Percentiles rank a stretch among this genome's conserved stretches.
phyloP scores from a whole-genome alignment of 2,113 vertebrate species.

The Irena cyanogastra region DNA sequence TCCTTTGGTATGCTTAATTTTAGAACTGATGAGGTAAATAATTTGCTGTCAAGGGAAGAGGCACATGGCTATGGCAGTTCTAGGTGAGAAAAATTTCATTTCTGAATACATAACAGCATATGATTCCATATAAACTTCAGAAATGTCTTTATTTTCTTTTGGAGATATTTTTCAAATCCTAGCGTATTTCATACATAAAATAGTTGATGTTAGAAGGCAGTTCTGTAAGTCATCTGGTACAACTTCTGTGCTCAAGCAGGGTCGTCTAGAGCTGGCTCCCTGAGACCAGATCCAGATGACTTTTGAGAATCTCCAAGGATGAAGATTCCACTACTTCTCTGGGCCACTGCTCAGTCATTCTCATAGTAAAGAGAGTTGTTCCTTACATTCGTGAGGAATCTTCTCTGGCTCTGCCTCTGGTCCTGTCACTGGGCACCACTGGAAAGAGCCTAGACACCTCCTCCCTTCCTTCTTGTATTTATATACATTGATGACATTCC shows the following conservation, averaged over 20 bases:
- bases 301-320: neutral
- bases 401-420: neutral
- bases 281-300: neutral
- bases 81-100: neutral
- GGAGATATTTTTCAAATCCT: neutral
- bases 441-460: neutral
- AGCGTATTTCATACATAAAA: neutral
- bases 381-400: neutral
- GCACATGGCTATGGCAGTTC: neutral
- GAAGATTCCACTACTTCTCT: accelerated
- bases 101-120: neutral
- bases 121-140: neutral
- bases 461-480: neutral
- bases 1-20: neutral
- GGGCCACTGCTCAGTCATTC: neutral
- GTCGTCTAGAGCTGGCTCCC: neutral
- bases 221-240: neutral
- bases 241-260: neutral
- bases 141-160: neutral
- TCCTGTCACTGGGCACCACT: neutral
- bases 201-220: neutral
- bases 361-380: neutral
- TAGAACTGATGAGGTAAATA: neutral
- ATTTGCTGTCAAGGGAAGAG: neutral
- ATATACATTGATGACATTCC: too few relatives aligned